Percentiles rank a stretch among this genome's conserved stretches.
Conservation (phyloP, 2,888 invertebrate genomes). For the Tetrapedia diversipes region DNA sequence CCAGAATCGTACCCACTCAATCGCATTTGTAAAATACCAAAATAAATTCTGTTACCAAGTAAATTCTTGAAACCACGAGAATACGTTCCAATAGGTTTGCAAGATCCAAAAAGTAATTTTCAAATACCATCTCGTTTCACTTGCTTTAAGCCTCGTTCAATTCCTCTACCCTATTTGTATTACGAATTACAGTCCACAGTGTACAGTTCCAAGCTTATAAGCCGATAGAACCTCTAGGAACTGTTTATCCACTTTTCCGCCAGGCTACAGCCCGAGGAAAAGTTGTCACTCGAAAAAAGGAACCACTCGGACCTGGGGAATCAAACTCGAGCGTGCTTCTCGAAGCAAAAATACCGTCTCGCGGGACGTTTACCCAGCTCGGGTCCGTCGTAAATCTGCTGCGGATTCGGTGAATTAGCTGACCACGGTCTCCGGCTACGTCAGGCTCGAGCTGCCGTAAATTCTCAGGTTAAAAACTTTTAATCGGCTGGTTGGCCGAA, state of each 20-base stretch:
- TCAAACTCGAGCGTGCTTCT: not conserved
- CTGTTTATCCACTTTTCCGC: slow-evolving; percentile 32
- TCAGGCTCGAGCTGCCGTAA: slow-evolving; percentile 3
- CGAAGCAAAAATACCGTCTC: slow-evolving; percentile 6
- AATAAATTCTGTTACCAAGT: too few species aligned
- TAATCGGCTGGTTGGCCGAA: slow-evolving; percentile 22
- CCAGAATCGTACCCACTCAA: too few species aligned
- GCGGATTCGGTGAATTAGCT: slow-evolving; percentile 21
- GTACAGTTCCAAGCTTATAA: slow-evolving; percentile 1
- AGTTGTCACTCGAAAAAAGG: not conserved
- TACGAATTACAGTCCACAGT: too few species aligned
- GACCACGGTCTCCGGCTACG: not conserved
- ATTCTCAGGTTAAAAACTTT: slow-evolving; percentile 41
- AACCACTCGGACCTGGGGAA: not conserved
- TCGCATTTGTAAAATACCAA: too few species aligned
- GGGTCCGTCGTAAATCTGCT: not conserved
- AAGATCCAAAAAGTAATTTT: too few species aligned
- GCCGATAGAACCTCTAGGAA: slow-evolving; percentile 14
- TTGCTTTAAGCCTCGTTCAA: too few species aligned
- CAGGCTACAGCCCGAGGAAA: not conserved
- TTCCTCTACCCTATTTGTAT: too few species aligned
- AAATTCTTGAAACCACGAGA: too few species aligned
- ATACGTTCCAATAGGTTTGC: too few species aligned
- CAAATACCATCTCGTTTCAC: too few species aligned
- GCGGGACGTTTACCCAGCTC: not conserved